A percentile compares a stretch with the other conserved stretches of the same genome.
These are phyloP conservation scores for Albula glossodonta DNA, from an alignment of 2,113 vertebrate species.

Conservation along the genomic window DNA sequence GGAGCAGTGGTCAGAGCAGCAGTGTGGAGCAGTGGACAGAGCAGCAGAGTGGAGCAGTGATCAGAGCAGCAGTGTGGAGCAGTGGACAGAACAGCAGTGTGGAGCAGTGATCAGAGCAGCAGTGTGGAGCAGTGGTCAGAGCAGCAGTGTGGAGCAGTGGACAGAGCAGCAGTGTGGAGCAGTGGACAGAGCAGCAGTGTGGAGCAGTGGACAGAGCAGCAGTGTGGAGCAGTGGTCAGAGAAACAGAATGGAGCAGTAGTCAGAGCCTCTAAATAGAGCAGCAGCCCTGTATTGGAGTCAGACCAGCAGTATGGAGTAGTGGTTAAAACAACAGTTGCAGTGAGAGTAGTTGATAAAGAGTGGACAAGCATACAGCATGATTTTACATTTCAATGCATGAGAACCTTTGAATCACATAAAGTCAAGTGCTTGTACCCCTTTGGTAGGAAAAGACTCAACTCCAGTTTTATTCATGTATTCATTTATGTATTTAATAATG, in stretches of 20 bases:
- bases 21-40: not conserved
- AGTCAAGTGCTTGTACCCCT: not conserved
- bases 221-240: not conserved
- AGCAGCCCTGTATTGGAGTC: not conserved
- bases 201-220: not conserved
- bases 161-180: not conserved
- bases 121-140: not conserved
- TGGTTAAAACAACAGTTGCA: too few species aligned
- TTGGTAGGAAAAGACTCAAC: not conserved
- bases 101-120: not conserved
- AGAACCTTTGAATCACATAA: not conserved
- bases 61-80: not conserved
- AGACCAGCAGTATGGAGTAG: not conserved
- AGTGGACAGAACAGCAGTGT: too few species aligned
- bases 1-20: not conserved
- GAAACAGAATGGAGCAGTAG: not conserved
- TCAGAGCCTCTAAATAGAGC: not conserved
- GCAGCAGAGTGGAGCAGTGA: not conserved
- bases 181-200: not conserved
- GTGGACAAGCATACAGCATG: not conserved
- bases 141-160: too few species aligned
- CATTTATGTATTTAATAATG: constrained; percentile 22
- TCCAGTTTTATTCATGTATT: constrained; percentile 22
- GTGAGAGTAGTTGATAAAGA: too few species aligned
- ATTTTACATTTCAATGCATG: not conserved